Evolutionary conservation across 2,888 invertebrate species (phyloP).

Genomic region (Cryptus viduatorius): DNA sequence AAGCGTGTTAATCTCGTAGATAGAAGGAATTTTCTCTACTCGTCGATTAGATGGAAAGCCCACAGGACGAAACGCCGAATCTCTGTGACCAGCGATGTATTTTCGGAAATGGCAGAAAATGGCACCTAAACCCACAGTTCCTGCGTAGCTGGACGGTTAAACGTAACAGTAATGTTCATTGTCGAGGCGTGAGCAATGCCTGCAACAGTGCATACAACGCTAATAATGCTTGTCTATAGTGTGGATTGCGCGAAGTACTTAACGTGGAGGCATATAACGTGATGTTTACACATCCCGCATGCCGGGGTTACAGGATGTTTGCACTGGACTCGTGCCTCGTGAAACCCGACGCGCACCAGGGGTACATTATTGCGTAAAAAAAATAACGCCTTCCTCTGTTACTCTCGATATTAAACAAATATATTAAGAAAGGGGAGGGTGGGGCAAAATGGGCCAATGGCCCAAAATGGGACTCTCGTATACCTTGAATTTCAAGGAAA

Average conservation of each 20-base stretch:
- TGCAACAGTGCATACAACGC: conserved; percentile 7
- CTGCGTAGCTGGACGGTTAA: background rate
- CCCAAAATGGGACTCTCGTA: background rate
- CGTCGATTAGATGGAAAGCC: background rate
- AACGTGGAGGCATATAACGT: conserved; percentile 30
- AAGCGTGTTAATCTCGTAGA: background rate
- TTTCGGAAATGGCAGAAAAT: conserved; percentile 19
- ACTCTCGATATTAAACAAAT: background rate
- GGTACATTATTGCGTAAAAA: conserved; percentile 10
- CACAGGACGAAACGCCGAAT: background rate
- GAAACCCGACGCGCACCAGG: conserved; percentile 22
- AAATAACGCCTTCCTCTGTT: background rate
- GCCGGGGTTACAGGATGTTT: conserved; percentile 29
- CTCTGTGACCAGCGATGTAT: background rate
- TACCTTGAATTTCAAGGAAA: no score
- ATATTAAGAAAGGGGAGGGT: background rate
- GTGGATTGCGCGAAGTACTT: conserved; percentile 37
- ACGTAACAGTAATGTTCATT: conserved; percentile 18
- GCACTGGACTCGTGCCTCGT: conserved; percentile 34
- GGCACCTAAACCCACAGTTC: conserved; percentile 12
- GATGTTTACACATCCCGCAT: conserved; percentile 31
- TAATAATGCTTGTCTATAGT: conserved; percentile 23
- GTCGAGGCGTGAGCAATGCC: background rate
- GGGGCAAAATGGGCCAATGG: no score
- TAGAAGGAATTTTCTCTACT: background rate